A percentile compares a stretch with the other conserved stretches of the same genome.
These are phyloP conservation scores for Oostethus manadensis DNA, from an alignment of 2,113 vertebrate species.

Conservation along the genomic window DNA sequence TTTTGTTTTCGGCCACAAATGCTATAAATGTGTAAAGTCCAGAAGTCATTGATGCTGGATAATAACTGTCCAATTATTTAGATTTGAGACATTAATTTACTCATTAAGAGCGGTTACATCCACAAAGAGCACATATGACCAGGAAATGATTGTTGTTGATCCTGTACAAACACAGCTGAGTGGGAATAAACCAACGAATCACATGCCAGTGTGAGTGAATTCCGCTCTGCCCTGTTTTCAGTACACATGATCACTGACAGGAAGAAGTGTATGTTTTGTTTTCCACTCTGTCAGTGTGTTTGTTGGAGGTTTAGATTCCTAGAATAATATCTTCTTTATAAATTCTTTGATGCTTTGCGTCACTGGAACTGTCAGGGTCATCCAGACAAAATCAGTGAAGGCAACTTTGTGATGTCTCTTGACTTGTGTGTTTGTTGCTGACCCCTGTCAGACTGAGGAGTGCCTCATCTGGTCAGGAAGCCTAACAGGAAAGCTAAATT, in stretches of 20 bases:
- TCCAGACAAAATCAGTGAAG: background rate
- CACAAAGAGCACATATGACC: background rate
- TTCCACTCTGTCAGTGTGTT: background rate
- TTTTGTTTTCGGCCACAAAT: no score
- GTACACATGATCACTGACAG: slow-evolving; percentile 2
- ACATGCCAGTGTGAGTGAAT: background rate
- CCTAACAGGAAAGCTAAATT: slow-evolving; percentile 68
- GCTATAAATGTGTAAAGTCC: no score
- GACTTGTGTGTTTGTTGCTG: background rate
- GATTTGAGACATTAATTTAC: no score
- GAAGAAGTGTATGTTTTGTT: slow-evolving; percentile 10
- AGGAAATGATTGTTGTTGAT: background rate
- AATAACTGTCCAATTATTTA: no score
- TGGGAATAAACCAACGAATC: background rate
- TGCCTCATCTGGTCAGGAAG: slow-evolving; percentile 34
- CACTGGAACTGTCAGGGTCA: background rate
- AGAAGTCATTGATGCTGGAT: no score
- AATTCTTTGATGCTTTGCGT: background rate
- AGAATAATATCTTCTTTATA: background rate
- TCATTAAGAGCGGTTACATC: background rate
- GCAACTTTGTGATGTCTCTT: background rate
- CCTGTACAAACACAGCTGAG: background rate
- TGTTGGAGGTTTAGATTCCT: background rate
- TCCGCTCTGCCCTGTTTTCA: slow-evolving; percentile 9
- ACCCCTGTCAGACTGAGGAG: background rate